A percentile compares a stretch with the other conserved stretches of the same genome.
Evolutionary conservation across 2,113 vertebrate genomes (phyloP).

Genomic region (Suricata suricatta): DNA sequence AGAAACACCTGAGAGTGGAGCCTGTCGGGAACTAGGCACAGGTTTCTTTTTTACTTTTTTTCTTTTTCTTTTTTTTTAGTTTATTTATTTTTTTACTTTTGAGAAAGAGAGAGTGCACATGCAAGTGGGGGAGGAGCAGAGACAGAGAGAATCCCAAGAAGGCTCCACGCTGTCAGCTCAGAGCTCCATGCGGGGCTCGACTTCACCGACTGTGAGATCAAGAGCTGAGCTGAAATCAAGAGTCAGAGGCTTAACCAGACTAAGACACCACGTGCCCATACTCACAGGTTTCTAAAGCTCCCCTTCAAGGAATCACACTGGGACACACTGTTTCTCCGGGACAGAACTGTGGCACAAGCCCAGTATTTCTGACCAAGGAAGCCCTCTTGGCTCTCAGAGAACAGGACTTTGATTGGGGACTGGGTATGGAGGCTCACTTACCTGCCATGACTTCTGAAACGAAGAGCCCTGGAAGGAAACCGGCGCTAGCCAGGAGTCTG

Average conservation of each 20-base stretch:
- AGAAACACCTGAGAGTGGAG: background rate
- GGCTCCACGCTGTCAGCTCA: no score
- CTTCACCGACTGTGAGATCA: no score
- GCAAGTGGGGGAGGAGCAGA: no score
- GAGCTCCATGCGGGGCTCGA: no score
- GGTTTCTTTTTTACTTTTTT: background rate
- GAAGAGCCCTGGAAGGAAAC: background rate
- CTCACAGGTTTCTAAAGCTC: background rate
- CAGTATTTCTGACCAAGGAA: background rate
- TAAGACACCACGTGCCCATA: background rate
- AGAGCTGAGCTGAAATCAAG: no score
- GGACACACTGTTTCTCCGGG: background rate
- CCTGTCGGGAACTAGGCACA: background rate
- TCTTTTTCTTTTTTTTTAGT: no score
- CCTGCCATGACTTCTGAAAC: background rate
- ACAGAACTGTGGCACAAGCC: background rate
- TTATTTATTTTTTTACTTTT: no score
- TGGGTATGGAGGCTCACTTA: background rate
- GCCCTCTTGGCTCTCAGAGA: background rate
- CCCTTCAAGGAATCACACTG: background rate
- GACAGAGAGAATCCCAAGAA: no score
- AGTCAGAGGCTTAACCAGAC: no score
- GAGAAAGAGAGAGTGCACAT: no score
- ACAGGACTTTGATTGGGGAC: background rate
- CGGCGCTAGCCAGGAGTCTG: background rate